A percentile compares a stretch with the other conserved stretches of the same genome.
Conservation (phyloP, 1,140 invertebrate species). For the Drosophila suzukii region DNA sequence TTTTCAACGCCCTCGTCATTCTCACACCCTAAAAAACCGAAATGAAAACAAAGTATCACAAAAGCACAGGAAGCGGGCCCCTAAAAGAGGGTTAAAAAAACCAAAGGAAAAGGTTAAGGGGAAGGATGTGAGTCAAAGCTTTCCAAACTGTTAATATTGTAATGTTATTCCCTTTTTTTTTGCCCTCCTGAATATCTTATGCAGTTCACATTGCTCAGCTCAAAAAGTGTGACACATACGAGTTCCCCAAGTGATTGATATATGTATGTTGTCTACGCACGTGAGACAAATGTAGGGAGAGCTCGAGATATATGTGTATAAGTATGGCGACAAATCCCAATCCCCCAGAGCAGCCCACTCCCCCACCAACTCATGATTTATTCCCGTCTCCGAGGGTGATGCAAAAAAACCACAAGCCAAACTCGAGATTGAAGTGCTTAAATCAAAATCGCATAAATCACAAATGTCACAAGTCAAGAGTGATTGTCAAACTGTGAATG, state of each 20-base stretch:
- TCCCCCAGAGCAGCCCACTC: constrained; percentile 22
- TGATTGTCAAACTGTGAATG: constrained; percentile 43
- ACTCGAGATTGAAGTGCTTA: constrained; percentile 46
- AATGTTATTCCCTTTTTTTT: constrained; percentile 9
- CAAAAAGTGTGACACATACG: constrained; percentile 53
- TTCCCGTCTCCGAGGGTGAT: constrained; percentile 35
- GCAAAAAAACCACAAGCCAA: constrained; percentile 18
- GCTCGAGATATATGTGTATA: constrained; percentile 4
- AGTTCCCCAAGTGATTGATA: constrained; percentile 66
- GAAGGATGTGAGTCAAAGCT: constrained; percentile 22
- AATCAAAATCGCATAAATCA: constrained; percentile 72
- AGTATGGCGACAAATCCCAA: constrained; percentile 24
- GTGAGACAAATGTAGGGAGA: constrained; percentile 38
- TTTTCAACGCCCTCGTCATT: constrained; percentile 46
- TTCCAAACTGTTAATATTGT: constrained; percentile 30
- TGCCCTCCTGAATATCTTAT: constrained; percentile 52
- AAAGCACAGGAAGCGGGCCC: constrained; percentile 54
- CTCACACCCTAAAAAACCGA: constrained; percentile 9
- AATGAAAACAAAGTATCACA: constrained; percentile 42
- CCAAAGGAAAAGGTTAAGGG: neutral
- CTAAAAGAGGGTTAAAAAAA: neutral
- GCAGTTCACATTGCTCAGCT: constrained; percentile 52
- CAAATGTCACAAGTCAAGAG: constrained; percentile 49
- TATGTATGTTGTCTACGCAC: constrained; percentile 51
- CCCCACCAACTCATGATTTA: constrained; percentile 61